These are phyloP conservation scores for Lanius ludovicianus DNA, from an alignment of 2,113 vertebrate species.

Conservation along the genomic window DNA sequence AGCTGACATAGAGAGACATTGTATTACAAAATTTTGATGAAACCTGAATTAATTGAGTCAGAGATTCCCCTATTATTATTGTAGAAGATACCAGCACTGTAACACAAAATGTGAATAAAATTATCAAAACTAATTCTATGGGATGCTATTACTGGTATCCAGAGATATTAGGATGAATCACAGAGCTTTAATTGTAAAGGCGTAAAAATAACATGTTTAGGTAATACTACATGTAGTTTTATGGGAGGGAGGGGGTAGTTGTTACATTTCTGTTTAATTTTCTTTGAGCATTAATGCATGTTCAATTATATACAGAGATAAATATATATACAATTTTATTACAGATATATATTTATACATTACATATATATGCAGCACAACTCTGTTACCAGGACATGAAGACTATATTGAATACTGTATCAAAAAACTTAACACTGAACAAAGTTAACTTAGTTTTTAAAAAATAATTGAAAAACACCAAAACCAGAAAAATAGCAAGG, in stretches of 20 bases:
- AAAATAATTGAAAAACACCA: accelerated
- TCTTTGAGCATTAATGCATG: neutral
- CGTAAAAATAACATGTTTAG: neutral
- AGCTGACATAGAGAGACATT: neutral
- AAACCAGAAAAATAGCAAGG: neutral
- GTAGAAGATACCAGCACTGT: neutral
- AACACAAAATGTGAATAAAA: neutral
- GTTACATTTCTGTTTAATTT: neutral
- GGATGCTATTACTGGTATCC: neutral
- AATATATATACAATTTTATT: neutral
- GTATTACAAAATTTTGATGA: neutral
- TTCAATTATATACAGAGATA: neutral
- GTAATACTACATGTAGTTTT: neutral
- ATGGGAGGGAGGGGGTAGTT: accelerated
- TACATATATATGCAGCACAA: neutral
- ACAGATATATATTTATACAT: no score
- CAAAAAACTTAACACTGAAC: neutral
- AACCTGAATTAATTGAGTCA: neutral
- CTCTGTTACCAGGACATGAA: neutral
- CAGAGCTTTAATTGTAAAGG: neutral
- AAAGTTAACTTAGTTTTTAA: neutral
- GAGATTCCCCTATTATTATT: neutral
- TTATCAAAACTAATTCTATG: neutral
- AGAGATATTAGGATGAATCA: neutral
- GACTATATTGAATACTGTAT: neutral